Percentiles rank a stretch among this genome's conserved stretches.
phyloP scores from a whole-genome alignment of 92 coral and sea anemone species.

The Phymanthus crucifer region DNA sequence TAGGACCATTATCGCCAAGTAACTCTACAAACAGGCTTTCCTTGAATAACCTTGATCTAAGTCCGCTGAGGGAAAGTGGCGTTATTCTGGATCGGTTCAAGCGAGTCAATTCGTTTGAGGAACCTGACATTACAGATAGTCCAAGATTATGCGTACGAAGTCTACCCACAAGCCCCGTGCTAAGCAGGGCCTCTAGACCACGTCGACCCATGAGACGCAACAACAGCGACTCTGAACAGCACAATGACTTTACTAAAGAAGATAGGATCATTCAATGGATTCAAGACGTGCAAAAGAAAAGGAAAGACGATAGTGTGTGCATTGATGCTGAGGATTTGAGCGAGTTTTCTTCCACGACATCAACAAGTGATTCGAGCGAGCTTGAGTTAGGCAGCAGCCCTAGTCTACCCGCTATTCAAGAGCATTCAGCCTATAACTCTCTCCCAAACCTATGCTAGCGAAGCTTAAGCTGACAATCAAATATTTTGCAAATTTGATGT shows the following conservation, averaged over 20 bases:
- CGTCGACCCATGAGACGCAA: constrained; percentile 16
- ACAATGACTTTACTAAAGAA: constrained; percentile 23
- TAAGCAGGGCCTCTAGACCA: constrained; percentile 11
- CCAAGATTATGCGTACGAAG: constrained; percentile 44
- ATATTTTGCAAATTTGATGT: neutral
- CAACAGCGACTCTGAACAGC: constrained; percentile 23
- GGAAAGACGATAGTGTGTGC: constrained; percentile 14
- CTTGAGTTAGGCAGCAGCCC: constrained; percentile 10
- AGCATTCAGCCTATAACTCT: constrained; percentile 1
- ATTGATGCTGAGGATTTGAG: constrained; percentile 14
- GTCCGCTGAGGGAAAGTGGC: constrained; percentile 17
- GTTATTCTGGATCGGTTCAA: constrained; percentile 12
- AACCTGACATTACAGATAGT: constrained; percentile 27
- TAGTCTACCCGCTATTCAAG: constrained; percentile 24
- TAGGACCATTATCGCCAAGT: constrained; percentile 16
- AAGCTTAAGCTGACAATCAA: neutral
- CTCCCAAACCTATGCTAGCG: constrained; percentile 9
- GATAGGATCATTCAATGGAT: constrained; percentile 56
- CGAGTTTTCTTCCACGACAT: constrained; percentile 8
- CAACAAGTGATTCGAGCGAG: constrained; percentile 32
- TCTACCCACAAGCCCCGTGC: constrained; percentile 44
- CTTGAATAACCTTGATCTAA: constrained; percentile 22
- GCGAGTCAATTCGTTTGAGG: neutral
- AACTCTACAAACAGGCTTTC: constrained; percentile 21
- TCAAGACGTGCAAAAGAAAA: constrained; percentile 35